A percentile compares a stretch with the other conserved stretches of the same genome.
These are phyloP conservation scores for Aphidoletes aphidimyza DNA, from an alignment of 2,888 invertebrate genomes.

Conservation along the genomic window DNA sequence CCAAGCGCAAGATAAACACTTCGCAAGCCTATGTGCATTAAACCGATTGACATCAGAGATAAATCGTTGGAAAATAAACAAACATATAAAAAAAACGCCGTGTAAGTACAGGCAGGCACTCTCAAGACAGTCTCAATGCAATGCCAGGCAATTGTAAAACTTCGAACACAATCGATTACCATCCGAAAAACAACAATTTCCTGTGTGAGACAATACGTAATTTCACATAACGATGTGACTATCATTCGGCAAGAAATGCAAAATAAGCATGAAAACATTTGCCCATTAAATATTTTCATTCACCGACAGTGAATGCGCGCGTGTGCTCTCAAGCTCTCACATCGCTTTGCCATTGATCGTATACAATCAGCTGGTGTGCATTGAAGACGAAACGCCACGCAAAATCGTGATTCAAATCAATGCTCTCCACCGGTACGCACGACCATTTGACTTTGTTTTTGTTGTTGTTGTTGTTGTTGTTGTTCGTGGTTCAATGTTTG, in stretches of 20 bases:
- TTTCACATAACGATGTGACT: background rate
- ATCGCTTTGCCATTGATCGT: background rate
- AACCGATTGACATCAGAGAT: conserved; percentile 7
- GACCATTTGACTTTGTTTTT: conserved; percentile 12
- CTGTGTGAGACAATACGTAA: background rate
- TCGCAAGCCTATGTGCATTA: background rate
- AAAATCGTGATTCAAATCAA: conserved; percentile 31
- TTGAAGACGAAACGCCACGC: background rate
- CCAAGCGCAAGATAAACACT: background rate
- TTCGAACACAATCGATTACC: conserved; percentile 31
- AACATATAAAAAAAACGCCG: background rate
- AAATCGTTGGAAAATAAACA: background rate
- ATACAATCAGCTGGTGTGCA: background rate
- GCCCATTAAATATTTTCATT: background rate
- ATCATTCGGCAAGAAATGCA: background rate
- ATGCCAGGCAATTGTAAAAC: background rate
- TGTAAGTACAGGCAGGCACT: background rate
- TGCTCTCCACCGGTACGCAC: background rate
- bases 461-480: no score
- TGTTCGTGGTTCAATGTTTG: background rate
- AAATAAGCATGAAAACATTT: background rate
- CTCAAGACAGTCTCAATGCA: no score
- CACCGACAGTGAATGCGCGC: background rate
- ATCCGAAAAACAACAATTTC: background rate
- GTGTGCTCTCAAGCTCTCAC: background rate